Conservation (phyloP, 2,113 vertebrate genomes). For the Hippocampus comes region DNA sequence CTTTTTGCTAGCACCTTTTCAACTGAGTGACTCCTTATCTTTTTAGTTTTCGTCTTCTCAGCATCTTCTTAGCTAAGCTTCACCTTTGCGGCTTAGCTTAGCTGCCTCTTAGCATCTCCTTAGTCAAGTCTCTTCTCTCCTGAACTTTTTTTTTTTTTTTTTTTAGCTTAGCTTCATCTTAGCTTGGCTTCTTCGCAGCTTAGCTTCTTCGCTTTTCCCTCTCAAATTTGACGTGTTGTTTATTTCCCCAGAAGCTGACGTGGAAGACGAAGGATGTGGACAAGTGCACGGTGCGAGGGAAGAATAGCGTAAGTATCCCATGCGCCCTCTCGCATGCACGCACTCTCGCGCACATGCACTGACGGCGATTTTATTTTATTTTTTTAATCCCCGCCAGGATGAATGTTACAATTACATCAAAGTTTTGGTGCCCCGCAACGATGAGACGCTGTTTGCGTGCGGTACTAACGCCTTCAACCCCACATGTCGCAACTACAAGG, state of each 20-base stretch:
- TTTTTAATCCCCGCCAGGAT: conserved; percentile 68
- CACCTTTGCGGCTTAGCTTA: too few relatives aligned
- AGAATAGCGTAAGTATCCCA: conserved; percentile 75
- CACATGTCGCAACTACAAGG: conserved; percentile 89
- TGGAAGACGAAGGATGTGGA: conserved; percentile 80
- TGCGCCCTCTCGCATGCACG: not conserved
- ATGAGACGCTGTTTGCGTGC: conserved; percentile 84
- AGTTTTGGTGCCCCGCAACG: conserved; percentile 84
- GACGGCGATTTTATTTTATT: not conserved
- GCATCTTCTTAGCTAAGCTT: too few relatives aligned
- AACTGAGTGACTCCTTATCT: too few relatives aligned
- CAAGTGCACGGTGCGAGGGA: conserved; percentile 79
- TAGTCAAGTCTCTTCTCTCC: too few relatives aligned
- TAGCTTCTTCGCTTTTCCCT: not conserved
- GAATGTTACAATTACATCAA: conserved; percentile 96
- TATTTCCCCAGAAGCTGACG: conserved; percentile 72
- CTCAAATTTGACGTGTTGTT: conserved; percentile 18
- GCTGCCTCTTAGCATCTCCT: too few relatives aligned
- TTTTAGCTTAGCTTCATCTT: not conserved
- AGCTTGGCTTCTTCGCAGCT: not conserved
- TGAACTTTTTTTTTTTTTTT: too few relatives aligned
- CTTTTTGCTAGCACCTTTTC: too few relatives aligned
- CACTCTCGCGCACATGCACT: not conserved
- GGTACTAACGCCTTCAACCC: conserved; percentile 94
- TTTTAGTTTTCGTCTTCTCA: too few relatives aligned